Evolutionary conservation across 2,888 invertebrate species (phyloP).

Genomic region (Caenorhabditis sp.): DNA sequence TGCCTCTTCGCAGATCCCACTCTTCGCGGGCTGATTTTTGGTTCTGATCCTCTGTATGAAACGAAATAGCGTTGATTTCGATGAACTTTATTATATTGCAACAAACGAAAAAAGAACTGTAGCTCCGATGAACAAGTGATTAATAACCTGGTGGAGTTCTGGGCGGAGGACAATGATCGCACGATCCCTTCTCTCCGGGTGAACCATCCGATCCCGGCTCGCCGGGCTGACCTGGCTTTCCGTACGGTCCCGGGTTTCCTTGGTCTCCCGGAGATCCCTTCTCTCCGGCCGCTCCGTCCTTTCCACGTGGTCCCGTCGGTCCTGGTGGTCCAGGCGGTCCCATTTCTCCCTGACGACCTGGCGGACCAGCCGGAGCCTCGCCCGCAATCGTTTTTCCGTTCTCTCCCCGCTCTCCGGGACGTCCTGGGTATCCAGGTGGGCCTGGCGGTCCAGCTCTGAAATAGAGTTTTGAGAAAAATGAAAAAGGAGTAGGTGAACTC

Average conservation of each 20-base stretch:
- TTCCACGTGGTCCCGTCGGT: constrained; percentile 71
- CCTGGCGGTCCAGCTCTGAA: constrained; percentile 63
- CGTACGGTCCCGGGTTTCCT: constrained; percentile 76
- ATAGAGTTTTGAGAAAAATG: background rate
- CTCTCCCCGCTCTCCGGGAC: constrained; percentile 73
- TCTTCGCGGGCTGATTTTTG: constrained; percentile 57
- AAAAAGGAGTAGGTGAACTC: background rate
- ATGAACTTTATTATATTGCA: constrained; percentile 10
- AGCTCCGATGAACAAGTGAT: constrained; percentile 27
- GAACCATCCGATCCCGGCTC: constrained; percentile 66
- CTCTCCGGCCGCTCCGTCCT: constrained; percentile 71
- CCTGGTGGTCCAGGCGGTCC: constrained; percentile 72
- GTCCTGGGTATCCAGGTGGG: constrained; percentile 74
- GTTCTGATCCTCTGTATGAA: constrained; percentile 54
- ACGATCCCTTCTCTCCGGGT: constrained; percentile 71
- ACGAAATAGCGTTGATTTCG: background rate
- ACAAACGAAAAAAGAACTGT: constrained; percentile 7
- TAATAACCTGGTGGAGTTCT: constrained; percentile 77
- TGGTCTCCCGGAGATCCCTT: constrained; percentile 75
- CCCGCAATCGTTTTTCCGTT: constrained; percentile 62
- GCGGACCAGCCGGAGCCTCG: constrained; percentile 70
- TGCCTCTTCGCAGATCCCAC: constrained; percentile 44
- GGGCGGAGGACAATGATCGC: constrained; percentile 76
- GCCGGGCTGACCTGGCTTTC: constrained; percentile 73
- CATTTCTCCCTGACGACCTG: constrained; percentile 75